Conservation (phyloP, 2,888 invertebrate species). For the Electrophaes corylata region DNA sequence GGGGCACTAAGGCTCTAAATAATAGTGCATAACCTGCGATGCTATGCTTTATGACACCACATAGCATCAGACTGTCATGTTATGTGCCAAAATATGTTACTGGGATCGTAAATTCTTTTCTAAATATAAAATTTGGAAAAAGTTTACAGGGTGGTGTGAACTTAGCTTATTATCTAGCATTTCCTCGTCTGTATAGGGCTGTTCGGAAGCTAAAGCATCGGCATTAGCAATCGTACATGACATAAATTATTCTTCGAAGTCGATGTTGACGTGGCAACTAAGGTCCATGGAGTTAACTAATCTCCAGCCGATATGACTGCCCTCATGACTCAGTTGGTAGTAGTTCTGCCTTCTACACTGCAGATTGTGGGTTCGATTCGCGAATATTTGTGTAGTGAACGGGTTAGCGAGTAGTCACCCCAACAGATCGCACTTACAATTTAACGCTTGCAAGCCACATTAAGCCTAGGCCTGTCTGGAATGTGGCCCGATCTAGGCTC, state of each 20-base stretch:
- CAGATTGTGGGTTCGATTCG: too few species aligned
- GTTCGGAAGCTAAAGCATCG: slow-evolving; percentile 23
- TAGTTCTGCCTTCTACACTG: too few species aligned
- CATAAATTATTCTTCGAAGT: slow-evolving; percentile 12
- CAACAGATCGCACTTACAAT: slow-evolving; percentile 3
- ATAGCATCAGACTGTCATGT: too few species aligned
- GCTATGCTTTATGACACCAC: too few species aligned
- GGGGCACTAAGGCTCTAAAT: too few species aligned
- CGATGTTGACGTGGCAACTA: slow-evolving; percentile 7
- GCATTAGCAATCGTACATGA: slow-evolving; percentile 16
- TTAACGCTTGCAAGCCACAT: slow-evolving; percentile 14
- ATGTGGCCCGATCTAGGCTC: slow-evolving; percentile 37
- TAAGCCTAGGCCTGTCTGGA: slow-evolving; percentile 34
- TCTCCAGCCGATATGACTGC: neutral
- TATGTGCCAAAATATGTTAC: too few species aligned
- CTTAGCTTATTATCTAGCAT: slow-evolving; percentile 1
- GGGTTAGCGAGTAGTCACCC: slow-evolving; percentile 9
- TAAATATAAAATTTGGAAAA: neutral
- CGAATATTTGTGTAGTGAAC: too few species aligned
- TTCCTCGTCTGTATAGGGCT: slow-evolving; percentile 18
- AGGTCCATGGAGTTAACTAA: too few species aligned
- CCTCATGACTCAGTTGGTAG: neutral
- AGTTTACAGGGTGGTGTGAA: neutral
- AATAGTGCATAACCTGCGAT: too few species aligned
- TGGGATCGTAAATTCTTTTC: too few species aligned